Evolutionary conservation across 2,888 invertebrate genomes (phyloP).

Genomic region (Dusona sp.): DNA sequence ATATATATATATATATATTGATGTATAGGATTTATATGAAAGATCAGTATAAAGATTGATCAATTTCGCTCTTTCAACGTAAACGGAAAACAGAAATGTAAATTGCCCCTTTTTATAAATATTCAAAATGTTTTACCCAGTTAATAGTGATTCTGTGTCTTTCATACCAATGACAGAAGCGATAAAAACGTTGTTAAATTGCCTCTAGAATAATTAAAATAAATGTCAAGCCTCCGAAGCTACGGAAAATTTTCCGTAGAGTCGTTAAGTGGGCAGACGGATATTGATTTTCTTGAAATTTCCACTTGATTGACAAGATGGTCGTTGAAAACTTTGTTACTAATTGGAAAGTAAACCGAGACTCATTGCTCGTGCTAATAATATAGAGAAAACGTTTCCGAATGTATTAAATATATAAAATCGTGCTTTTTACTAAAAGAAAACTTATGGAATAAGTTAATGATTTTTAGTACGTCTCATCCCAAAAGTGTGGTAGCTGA

Average conservation of each 20-base stretch:
- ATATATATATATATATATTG: background rate
- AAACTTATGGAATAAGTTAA: background rate
- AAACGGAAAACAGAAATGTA: conserved; percentile 18
- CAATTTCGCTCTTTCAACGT: conserved; percentile 18
- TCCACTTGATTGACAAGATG: background rate
- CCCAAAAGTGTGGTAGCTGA: background rate
- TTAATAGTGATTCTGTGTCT: background rate
- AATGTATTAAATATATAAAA: background rate
- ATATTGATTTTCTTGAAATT: conserved; percentile 5
- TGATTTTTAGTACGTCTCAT: background rate
- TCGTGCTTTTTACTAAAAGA: background rate
- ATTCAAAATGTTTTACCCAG: conserved; percentile 9
- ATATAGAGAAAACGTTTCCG: background rate
- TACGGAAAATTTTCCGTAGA: background rate
- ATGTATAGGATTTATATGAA: too few relatives aligned
- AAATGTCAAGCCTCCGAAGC: background rate
- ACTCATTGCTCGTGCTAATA: background rate
- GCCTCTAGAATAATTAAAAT: background rate
- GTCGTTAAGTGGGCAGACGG: background rate
- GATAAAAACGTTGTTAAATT: background rate
- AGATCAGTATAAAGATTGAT: conserved; percentile 19
- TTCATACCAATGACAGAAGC: too few relatives aligned
- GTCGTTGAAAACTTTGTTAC: background rate
- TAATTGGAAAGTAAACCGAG: background rate
- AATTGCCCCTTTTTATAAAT: conserved; percentile 17